Evolutionary conservation across 2,113 vertebrate genomes (phyloP), one percentile per base, ranked within the genome.

Genomic region (Dicentrarchus labrax): DNA sequence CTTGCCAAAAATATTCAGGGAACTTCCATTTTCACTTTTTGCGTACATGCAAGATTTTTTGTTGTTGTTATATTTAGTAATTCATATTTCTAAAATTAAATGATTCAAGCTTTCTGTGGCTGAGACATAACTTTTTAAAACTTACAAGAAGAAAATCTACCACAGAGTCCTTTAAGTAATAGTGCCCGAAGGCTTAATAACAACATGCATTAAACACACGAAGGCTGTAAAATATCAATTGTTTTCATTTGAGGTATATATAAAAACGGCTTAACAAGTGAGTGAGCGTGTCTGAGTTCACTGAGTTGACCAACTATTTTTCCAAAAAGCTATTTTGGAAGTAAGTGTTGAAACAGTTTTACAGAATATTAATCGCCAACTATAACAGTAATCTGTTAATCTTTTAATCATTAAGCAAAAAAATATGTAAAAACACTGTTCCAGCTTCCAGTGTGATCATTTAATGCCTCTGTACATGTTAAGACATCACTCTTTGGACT

Each of bases 1-100:
- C 54, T 45, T 51, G 76, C 67, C 79, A 82, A 66, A 77, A 79
- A 69, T 64, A 80, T 80, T 65, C 19, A 51, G 22, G 51, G 12
- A 69, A 67, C 53, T 80, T 86, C 69, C 54, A 48, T 83, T 53
- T 57, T 57, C 2, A 1, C 12, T 36, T 73, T 73, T 24, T 11
- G 16, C 47, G 38, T 64, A 15, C 5, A 19, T 70, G 24, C 53
- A 13, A 72, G 36, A 48, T 62, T 71, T 71, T 68, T 38, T 3
- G 22, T 51, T 70, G 5, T 60, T 76, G 10, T 13, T 62, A 8
- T 4, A 41, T n/a, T 77, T 12, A 19, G 6, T 54, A 4, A 56
- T 39, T 36, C 2, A 54, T 43, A 57, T 54, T 39, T 56, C 5
- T 43, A 12, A 73, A 50, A 50, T 30, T 4, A 47, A 50, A 50